A percentile compares a stretch with the other conserved stretches of the same genome.
Evolutionary conservation across 2,113 vertebrate species (phyloP).

Genomic region (Dicaeum eximium): DNA sequence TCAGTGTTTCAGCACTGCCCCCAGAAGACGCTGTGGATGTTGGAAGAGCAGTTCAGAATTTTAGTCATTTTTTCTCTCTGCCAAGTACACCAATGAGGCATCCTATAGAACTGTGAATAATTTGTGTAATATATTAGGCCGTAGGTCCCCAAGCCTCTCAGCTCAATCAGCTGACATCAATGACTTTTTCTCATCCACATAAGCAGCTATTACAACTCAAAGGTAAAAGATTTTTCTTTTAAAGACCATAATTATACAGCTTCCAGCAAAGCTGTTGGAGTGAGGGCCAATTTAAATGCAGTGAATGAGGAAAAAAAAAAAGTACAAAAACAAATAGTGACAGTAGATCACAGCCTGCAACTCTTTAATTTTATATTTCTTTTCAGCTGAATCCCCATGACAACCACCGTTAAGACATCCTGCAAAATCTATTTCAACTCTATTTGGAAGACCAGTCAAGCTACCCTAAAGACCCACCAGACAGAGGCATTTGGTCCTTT

Average conservation of each 20-base stretch:
- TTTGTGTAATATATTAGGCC: not conserved
- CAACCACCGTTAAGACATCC: not conserved
- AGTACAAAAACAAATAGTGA: not conserved
- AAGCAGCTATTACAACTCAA: not conserved
- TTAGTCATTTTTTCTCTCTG: not conserved
- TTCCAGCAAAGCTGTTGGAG: not conserved
- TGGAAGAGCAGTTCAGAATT: not conserved
- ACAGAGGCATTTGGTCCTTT: not conserved
- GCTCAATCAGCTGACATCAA: not conserved
- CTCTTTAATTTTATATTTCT: conserved; percentile 31
- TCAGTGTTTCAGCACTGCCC: not conserved
- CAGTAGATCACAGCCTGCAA: conserved; percentile 20
- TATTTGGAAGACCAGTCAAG: not conserved
- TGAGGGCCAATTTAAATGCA: not conserved
- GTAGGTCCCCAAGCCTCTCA: not conserved
- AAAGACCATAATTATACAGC: not conserved
- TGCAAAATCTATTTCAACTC: not conserved
- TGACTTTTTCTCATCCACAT: not conserved
- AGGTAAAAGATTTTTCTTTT: not conserved
- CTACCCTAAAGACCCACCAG: not conserved
- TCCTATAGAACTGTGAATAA: not conserved
- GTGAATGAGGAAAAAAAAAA: not conserved
- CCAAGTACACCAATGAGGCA: not conserved
- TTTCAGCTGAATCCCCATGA: conserved; percentile 42
- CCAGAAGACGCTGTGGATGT: not conserved